A percentile compares a stretch with the other conserved stretches of the same genome.
Conservation (phyloP, 2,113 vertebrate genomes). For the Prolemur simus region DNA sequence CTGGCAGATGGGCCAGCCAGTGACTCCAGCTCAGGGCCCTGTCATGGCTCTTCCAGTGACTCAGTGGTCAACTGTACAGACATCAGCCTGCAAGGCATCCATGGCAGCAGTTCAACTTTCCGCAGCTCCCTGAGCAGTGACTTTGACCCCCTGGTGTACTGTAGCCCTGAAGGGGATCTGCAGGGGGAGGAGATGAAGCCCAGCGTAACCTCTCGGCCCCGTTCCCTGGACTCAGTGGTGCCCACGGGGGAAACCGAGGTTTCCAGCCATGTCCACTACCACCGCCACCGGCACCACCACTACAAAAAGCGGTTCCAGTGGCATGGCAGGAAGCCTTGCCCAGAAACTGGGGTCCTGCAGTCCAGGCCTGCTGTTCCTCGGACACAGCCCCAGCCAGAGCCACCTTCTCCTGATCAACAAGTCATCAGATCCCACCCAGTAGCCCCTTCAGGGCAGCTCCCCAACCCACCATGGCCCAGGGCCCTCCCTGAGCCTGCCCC, state of each 20-base stretch:
- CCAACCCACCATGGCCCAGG: slow-evolving; percentile 20
- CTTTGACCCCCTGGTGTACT: slow-evolving; percentile 94
- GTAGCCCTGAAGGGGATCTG: slow-evolving; percentile 74
- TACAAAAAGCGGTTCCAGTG: slow-evolving; percentile 84
- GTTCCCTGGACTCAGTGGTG: slow-evolving; percentile 90
- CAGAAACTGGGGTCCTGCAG: slow-evolving; percentile 43
- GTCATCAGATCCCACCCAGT: slow-evolving; percentile 14
- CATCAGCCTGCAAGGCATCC: slow-evolving; percentile 94
- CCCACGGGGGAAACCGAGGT: slow-evolving; percentile 87
- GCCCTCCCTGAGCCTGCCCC: slow-evolving; percentile 4
- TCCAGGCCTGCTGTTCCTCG: slow-evolving; percentile 60
- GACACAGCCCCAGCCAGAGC: slow-evolving; percentile 49
- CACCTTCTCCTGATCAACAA: background rate
- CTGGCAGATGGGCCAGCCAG: slow-evolving; percentile 95
- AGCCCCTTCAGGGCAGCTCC: slow-evolving; percentile 58
- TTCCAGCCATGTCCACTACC: slow-evolving; percentile 94
- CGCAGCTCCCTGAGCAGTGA: slow-evolving; percentile 98
- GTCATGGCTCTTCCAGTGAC: slow-evolving; percentile 97
- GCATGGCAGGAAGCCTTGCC: slow-evolving; percentile 27
- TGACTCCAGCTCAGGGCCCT: slow-evolving; percentile 97
- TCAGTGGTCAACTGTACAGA: slow-evolving; percentile 97
- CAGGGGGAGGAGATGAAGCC: slow-evolving; percentile 71
- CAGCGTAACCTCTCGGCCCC: slow-evolving; percentile 82
- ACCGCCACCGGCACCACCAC: slow-evolving; percentile 97
- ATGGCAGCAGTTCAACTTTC: slow-evolving; percentile 97